Percentiles rank a stretch among this genome's conserved stretches.
phyloP scores from a whole-genome alignment of 1,140 invertebrate genomes.

The Metaphire vulgaris region DNA sequence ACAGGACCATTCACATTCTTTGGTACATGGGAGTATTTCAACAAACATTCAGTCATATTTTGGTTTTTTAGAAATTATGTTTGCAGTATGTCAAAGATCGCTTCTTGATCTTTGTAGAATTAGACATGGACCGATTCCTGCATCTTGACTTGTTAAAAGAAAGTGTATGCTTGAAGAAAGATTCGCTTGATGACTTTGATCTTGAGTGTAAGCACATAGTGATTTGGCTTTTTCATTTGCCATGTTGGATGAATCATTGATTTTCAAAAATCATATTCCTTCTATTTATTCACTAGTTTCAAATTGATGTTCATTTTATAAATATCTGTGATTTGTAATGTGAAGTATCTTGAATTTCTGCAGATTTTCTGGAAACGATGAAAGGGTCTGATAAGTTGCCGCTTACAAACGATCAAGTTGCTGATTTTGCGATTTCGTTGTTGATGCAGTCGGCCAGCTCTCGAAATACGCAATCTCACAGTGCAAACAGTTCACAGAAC shows the following conservation, averaged over 20 bases:
- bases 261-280: background rate
- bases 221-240: background rate
- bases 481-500: too few relatives aligned
- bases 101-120: background rate
- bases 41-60: too few relatives aligned
- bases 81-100: too few relatives aligned
- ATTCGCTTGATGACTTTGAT: background rate
- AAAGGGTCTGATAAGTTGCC: background rate
- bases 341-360: too few relatives aligned
- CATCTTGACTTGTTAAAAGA: background rate
- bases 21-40: too few relatives aligned
- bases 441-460: too few relatives aligned
- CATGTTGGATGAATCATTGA: too few relatives aligned
- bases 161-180: background rate
- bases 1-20: too few relatives aligned
- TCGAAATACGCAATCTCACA: too few relatives aligned
- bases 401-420: background rate
- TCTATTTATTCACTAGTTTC: background rate
- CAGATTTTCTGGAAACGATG: background rate
- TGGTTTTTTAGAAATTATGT: too few relatives aligned
- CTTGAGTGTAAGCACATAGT: background rate
- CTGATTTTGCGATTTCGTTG: background rate
- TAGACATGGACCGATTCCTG: background rate
- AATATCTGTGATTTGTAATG: background rate
- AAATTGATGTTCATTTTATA: background rate